phyloP scores from a whole-genome alignment of 2,113 vertebrate genomes.

The Cyprinodon brontotheroides region DNA sequence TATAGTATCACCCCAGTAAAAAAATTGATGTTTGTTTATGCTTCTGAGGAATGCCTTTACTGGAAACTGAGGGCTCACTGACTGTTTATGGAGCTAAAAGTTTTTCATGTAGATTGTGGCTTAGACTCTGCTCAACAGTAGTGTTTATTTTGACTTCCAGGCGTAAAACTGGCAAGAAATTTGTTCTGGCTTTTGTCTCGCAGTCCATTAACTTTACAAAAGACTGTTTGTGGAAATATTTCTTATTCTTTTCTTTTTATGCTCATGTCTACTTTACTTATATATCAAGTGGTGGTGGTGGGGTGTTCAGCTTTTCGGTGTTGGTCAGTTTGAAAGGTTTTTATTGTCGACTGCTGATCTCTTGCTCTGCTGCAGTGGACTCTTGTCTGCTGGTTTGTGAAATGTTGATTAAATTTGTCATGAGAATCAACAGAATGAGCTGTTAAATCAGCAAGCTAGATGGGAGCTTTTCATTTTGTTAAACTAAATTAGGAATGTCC shows the following conservation, averaged over 20 bases:
- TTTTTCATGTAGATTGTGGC: conserved; percentile 62
- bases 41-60: conserved; percentile 53
- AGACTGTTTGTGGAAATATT: conserved; percentile 51
- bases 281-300: neutral
- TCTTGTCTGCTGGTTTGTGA: neutral
- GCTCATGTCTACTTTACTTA: conserved; percentile 6
- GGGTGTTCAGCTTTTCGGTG: conserved; percentile 37
- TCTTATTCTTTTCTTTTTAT: conserved; percentile 29
- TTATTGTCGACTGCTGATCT: conserved; percentile 22
- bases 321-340: conserved; percentile 24
- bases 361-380: conserved; percentile 1
- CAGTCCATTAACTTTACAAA: conserved; percentile 48
- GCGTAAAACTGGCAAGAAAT: conserved; percentile 58
- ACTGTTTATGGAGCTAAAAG: conserved; percentile 70
- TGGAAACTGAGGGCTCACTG: conserved; percentile 59
- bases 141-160: conserved; percentile 73
- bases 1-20: conserved; percentile 51
- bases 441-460: neutral
- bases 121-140: conserved; percentile 46
- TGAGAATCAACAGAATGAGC: conserved; percentile 12
- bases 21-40: conserved; percentile 69
- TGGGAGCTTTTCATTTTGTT: neutral
- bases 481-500: neutral
- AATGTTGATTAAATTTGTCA: conserved; percentile 15
- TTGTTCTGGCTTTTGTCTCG: conserved; percentile 53